phyloP scores from a whole-genome alignment of 2,888 invertebrate species.

The Caenorhabditis japonica region DNA sequence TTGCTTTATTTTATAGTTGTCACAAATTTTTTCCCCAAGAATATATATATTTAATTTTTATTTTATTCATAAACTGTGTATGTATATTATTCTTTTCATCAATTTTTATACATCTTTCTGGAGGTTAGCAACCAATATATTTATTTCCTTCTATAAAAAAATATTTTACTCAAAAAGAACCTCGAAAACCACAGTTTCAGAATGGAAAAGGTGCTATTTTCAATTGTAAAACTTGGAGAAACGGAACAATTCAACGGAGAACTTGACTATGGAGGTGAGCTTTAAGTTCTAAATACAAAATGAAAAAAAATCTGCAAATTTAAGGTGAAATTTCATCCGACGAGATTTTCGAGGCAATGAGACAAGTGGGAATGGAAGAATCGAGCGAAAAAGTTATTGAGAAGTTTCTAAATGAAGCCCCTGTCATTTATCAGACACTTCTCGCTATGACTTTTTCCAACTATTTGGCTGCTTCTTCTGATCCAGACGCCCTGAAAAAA shows the following conservation, averaged over 20 bases:
- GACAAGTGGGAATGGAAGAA: slow-evolving; percentile 15
- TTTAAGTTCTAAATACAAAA: neutral
- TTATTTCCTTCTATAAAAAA: neutral
- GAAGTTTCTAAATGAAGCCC: slow-evolving; percentile 9
- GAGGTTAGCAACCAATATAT: no score
- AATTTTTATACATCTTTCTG: no score
- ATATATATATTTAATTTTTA: no score
- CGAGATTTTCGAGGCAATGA: slow-evolving; percentile 8
- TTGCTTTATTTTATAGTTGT: no score
- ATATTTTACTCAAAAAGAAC: neutral
- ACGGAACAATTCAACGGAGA: slow-evolving; percentile 21
- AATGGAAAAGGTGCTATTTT: slow-evolving; percentile 15
- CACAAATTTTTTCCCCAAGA: no score
- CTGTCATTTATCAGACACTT: slow-evolving; percentile 13
- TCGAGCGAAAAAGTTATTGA: slow-evolving; percentile 5
- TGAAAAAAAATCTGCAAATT: slow-evolving; percentile 7
- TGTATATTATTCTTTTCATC: no score
- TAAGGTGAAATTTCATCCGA: slow-evolving; percentile 32
- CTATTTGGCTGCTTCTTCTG: neutral
- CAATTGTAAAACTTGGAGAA: slow-evolving; percentile 16
- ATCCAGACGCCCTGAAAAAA: neutral
- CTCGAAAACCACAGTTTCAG: neutral
- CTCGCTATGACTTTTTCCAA: slow-evolving; percentile 17
- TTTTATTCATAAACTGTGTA: no score
- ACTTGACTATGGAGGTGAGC: slow-evolving; percentile 26